Percentiles rank a stretch among this genome's conserved stretches.
Conservation (phyloP, 92 coral and sea anemone genomes). For the Actinernus sp. region DNA sequence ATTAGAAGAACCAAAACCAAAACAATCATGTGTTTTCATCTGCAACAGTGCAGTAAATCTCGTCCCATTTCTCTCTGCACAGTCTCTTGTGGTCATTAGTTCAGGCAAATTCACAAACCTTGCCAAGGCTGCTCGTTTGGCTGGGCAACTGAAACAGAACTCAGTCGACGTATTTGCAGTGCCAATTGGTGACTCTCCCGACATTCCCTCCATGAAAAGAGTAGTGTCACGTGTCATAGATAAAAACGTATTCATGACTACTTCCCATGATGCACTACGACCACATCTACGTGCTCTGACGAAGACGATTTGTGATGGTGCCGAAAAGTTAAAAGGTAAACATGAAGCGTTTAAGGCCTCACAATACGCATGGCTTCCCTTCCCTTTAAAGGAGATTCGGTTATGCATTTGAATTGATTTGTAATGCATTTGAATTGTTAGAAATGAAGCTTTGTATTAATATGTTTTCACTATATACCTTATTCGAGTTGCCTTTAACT, state of each 20-base stretch:
- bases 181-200: conserved; percentile 56
- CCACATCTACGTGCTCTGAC: conserved; percentile 60
- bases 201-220: conserved; percentile 47
- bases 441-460: no score
- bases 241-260: conserved; percentile 65
- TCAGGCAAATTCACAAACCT: conserved; percentile 51
- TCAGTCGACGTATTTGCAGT: conserved; percentile 56
- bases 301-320: conserved; percentile 53
- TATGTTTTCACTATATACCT: no score
- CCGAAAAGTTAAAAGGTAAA: conserved; percentile 28
- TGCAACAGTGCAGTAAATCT: no score
- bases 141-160: conserved; percentile 44
- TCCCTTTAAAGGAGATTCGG: no score
- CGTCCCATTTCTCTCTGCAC: no score
- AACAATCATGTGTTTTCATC: no score
- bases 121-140: conserved; percentile 24
- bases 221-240: conserved; percentile 57
- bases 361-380: no score
- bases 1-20: no score
- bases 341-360: no score
- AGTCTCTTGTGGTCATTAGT: conserved; percentile 62
- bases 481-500: no score
- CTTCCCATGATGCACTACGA: conserved; percentile 61
- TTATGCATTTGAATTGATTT: no score
- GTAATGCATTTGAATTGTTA: no score